A percentile compares a stretch with the other conserved stretches of the same genome.
Evolutionary conservation across 2,888 invertebrate genomes (phyloP).

Genomic region (Megamerina dolium): DNA sequence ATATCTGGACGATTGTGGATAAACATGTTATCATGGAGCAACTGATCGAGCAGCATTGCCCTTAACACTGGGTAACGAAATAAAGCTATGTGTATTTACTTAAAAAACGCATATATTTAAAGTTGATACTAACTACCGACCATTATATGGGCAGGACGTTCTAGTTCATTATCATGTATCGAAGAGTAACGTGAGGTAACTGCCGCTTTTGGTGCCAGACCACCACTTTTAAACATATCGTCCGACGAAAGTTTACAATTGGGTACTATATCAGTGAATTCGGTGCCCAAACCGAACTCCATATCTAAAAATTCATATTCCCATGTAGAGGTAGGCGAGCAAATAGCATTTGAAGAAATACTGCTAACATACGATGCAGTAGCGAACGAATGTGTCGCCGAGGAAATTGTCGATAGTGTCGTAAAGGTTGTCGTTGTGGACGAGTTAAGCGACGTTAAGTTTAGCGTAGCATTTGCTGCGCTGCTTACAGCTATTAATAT

Average conservation of each 20-base stretch:
- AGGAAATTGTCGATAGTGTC: slow-evolving; percentile 43
- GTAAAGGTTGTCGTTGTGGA: slow-evolving; percentile 43
- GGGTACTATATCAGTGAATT: slow-evolving; percentile 52
- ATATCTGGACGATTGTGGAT: too few relatives aligned
- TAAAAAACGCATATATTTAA: too few relatives aligned
- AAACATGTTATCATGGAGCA: too few relatives aligned
- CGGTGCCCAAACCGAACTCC: slow-evolving; percentile 51
- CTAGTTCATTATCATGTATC: slow-evolving; percentile 50
- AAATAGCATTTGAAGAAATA: slow-evolving; percentile 30
- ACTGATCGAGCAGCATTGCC: too few relatives aligned
- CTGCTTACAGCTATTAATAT: neutral
- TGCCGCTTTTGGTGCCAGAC: slow-evolving; percentile 41
- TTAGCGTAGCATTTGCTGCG: slow-evolving; percentile 3
- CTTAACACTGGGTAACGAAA: too few relatives aligned
- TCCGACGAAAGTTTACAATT: slow-evolving; percentile 55
- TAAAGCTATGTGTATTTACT: too few relatives aligned
- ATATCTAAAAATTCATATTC: slow-evolving; percentile 49
- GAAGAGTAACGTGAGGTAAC: slow-evolving; percentile 36
- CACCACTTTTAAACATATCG: slow-evolving; percentile 51
- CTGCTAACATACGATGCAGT: slow-evolving; percentile 44
- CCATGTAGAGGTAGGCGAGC: slow-evolving; percentile 43
- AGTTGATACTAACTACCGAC: slow-evolving; percentile 53
- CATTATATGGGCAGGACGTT: slow-evolving; percentile 55
- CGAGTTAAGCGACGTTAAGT: slow-evolving; percentile 19
- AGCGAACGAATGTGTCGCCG: slow-evolving; percentile 42